Evolutionary conservation across 37 sponge, comb jelly and placozoan species (phyloP).

Genomic region (Halisarca cf. caerulea): DNA sequence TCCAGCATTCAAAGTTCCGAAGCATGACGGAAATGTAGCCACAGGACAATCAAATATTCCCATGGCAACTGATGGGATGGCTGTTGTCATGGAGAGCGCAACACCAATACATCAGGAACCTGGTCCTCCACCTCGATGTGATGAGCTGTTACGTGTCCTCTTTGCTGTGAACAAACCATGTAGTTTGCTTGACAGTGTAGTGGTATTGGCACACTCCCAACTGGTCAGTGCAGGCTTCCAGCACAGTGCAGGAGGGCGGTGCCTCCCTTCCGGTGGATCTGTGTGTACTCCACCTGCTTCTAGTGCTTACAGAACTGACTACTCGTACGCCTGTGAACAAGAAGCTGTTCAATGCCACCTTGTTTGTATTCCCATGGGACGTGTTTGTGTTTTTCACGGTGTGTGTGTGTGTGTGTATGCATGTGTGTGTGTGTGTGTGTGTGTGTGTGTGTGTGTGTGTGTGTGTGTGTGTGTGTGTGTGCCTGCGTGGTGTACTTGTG

Average conservation of each 20-base stretch:
- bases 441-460: neutral
- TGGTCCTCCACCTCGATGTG: neutral
- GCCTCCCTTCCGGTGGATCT: too few species aligned
- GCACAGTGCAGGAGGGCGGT: too few species aligned
- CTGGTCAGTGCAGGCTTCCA: neutral
- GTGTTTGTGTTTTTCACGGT: slow-evolving; percentile 10
- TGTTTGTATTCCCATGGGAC: neutral
- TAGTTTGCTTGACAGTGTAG: neutral
- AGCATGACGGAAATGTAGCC: too few species aligned
- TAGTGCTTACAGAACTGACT: neutral
- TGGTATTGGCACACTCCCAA: neutral
- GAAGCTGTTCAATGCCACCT: neutral
- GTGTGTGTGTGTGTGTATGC: neutral
- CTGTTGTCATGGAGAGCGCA: too few species aligned
- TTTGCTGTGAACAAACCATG: neutral
- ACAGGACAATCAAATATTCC: too few species aligned
- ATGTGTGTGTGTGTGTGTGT: too few species aligned
- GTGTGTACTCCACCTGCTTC: too few species aligned
- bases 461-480: neutral
- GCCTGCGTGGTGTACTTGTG: too few species aligned
- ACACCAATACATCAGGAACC: too few species aligned
- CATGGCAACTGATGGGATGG: too few species aligned
- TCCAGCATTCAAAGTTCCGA: too few species aligned
- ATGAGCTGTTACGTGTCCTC: neutral
- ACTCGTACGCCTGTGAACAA: neutral